Evolutionary conservation across 2,113 vertebrate genomes (phyloP), one percentile per base, ranked within the genome.

Genomic region (Nanorana parkeri): DNA sequence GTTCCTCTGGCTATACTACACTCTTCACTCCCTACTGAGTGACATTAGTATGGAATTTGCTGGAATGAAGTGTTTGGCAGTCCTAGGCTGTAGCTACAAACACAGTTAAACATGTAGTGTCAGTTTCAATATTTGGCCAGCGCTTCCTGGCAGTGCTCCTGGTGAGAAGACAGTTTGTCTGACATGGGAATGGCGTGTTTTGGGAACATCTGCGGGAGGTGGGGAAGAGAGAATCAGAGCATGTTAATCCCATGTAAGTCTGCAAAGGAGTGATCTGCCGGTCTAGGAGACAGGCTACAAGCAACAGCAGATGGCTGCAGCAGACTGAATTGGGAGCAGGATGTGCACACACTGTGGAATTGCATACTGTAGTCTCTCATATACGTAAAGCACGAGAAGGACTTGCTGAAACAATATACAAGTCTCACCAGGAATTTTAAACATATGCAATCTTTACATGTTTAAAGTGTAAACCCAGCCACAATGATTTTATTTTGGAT

Each of bases 131-230:
- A 29, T 29, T 60, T 76, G 71, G 52, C 61, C 21, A n/a, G 41
- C 69, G 36, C 3, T 23, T 8, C 41, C 65, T 82, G 80, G 80
- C 80, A 76, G 28, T 28, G 64, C 41, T 75, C 71, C 80, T 68
- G 63, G 80, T 28, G 80, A 56, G 80, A 58, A 21, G 80, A 75
- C 61, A 75, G 63, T 41, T 75, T 67, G 51, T 41, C 51, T 67
- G 80, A 75, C 71, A 82, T 75, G 80, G 71, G 71, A 74, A 82
- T 58, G 51, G 6, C 21, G 47, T 67, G 72, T 66, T 61, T 75
- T 36, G 55, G 21, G 61, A 75, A 81, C 79, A 81, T 81, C 78
- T 81, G 69, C 63, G 68, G n/a, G 29, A 32, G 68, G 79, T 69
- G 61, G 79, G 10, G n/a, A 13, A 6, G 80, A n/a, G 80, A 82